Percentiles rank a stretch among this genome's conserved stretches.
These are phyloP conservation scores for Lontra canadensis DNA, from an alignment of 2,113 vertebrate species.

Conservation along the genomic window DNA sequence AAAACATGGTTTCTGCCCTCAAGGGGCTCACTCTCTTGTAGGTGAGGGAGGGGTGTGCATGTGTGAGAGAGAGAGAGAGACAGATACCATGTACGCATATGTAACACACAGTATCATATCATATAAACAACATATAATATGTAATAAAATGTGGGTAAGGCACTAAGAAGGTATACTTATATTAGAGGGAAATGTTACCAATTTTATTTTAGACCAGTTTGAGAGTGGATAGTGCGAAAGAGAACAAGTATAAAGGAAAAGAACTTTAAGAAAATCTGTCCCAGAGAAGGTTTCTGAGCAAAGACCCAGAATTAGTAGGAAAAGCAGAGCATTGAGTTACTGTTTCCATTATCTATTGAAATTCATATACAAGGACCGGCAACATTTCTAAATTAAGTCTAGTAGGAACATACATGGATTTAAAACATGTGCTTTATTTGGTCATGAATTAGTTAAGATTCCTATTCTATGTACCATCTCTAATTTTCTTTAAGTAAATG, in stretches of 20 bases:
- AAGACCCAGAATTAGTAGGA: constrained; percentile 4
- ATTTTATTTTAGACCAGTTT: background rate
- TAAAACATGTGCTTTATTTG: constrained; percentile 12
- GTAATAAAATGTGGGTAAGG: background rate
- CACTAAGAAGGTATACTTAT: background rate
- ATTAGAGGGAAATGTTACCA: background rate
- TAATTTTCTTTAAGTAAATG: constrained; percentile 36
- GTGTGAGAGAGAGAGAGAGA: background rate
- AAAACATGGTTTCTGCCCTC: constrained; percentile 39
- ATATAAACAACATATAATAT: background rate
- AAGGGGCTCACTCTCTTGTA: background rate
- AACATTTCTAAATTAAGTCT: constrained; percentile 36
- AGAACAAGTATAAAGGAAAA: background rate
- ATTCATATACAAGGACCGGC: background rate
- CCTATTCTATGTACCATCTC: background rate
- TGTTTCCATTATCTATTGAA: background rate
- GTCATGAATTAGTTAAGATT: constrained; percentile 35
- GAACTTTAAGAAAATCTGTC: background rate
- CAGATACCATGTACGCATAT: fast-evolving
- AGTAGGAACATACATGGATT: background rate
- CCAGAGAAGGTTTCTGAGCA: background rate
- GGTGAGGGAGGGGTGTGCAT: background rate
- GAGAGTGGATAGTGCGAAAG: background rate
- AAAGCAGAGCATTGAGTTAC: background rate
- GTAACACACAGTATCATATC: background rate